phyloP scores from a whole-genome alignment of 2,888 invertebrate species.

The Agrypnus murinus region DNA sequence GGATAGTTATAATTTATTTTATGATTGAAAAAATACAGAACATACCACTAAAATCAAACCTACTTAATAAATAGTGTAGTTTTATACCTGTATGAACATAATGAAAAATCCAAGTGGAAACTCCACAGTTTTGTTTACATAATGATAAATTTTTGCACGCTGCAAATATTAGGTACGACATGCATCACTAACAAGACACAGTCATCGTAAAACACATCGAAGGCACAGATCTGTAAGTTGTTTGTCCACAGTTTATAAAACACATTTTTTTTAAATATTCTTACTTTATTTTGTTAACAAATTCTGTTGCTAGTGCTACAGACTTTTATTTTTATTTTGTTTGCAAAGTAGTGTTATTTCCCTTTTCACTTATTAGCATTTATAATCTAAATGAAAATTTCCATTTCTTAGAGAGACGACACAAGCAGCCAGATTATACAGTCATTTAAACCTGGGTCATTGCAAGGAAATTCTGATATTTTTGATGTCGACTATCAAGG shows the following conservation, averaged over 20 bases:
- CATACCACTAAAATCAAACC: not conserved
- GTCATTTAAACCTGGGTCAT: conserved; percentile 53
- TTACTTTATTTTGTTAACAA: not conserved
- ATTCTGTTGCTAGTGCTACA: not conserved
- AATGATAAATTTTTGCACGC: conserved; percentile 57
- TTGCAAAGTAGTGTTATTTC: conserved; percentile 40
- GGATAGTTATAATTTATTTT: too few relatives aligned
- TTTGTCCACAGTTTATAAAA: conserved; percentile 16
- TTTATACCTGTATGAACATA: not conserved
- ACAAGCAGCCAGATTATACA: conserved; percentile 58
- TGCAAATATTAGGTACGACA: conserved; percentile 77
- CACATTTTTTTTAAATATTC: not conserved
- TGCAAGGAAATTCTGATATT: conserved; percentile 54
- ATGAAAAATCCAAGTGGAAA: not conserved
- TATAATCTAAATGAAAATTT: not conserved
- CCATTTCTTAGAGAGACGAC: conserved; percentile 63
- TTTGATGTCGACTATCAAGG: conserved; percentile 59
- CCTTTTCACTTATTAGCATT: not conserved
- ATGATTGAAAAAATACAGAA: too few relatives aligned
- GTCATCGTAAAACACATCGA: conserved; percentile 78
- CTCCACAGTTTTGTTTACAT: not conserved
- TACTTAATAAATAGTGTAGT: not conserved
- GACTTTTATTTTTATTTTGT: conserved; percentile 32
- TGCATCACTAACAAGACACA: conserved; percentile 82
- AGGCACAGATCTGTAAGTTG: conserved; percentile 81